Conservation (phyloP, 2,113 vertebrate species). For the Verasper variegatus region DNA sequence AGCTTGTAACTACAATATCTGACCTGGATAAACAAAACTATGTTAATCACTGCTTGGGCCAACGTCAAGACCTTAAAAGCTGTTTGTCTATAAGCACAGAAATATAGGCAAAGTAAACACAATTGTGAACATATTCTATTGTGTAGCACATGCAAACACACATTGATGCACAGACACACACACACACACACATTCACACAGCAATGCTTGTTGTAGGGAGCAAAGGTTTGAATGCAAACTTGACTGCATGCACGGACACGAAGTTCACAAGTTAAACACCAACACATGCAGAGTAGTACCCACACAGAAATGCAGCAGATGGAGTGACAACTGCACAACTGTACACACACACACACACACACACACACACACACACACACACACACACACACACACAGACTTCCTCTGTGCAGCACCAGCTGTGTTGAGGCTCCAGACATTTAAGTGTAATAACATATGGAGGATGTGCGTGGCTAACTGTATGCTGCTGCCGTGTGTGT, state of each 20-base stretch:
- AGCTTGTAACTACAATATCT: too few species aligned
- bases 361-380: slow-evolving; percentile 12
- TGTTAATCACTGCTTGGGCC: too few species aligned
- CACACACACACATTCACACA: neutral
- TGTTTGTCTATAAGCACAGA: neutral
- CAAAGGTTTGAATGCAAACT: neutral
- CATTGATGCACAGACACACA: neutral
- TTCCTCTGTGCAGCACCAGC: slow-evolving; percentile 56
- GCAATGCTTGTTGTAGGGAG: neutral
- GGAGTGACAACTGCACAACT: slow-evolving; percentile 12
- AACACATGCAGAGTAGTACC: slow-evolving; percentile 1
- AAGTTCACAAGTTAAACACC: neutral
- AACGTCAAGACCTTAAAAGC: too few species aligned
- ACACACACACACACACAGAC: slow-evolving; percentile 29
- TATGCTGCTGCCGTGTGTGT: neutral
- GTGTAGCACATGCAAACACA: neutral
- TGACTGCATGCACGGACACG: neutral
- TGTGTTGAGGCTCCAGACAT: slow-evolving; percentile 47
- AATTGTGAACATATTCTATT: neutral
- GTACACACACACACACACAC: slow-evolving; percentile 14
- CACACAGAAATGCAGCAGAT: slow-evolving; percentile 15
- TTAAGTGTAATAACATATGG: slow-evolving; percentile 66
- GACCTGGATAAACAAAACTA: too few species aligned
- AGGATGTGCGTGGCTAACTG: slow-evolving; percentile 44
- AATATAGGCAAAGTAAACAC: neutral